These are phyloP conservation scores for Danio albolineatus DNA, from an alignment of 2,797 vertebrate species.

Conservation along the genomic window DNA sequence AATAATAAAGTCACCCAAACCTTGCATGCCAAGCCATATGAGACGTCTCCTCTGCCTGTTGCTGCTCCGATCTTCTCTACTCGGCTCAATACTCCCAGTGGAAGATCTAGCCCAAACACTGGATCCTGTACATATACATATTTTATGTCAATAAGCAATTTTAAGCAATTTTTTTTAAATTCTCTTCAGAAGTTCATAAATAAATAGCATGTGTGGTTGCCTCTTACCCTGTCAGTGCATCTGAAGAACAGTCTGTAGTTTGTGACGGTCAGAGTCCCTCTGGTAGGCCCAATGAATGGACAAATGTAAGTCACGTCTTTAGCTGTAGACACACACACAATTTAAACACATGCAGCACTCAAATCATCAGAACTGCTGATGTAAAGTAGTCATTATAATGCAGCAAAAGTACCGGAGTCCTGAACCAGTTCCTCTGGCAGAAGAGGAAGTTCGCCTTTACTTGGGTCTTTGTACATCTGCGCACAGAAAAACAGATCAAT, in stretches of 20 bases:
- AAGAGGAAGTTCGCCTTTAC: conserved; percentile 91
- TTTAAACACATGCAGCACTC: conserved; percentile 1
- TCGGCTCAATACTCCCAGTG: conserved; percentile 93
- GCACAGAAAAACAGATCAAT: conserved; percentile 9
- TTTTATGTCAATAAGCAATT: too few relatives aligned
- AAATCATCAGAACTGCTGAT: neutral
- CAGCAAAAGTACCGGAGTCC: conserved; percentile 75
- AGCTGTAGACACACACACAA: conserved; percentile 72
- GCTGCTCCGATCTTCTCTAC: conserved; percentile 93
- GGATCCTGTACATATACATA: conserved; percentile 82
- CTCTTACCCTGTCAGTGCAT: conserved; percentile 90
- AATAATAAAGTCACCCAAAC: conserved; percentile 71
- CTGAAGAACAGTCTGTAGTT: conserved; percentile 98
- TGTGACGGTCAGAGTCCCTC: conserved; percentile 91
- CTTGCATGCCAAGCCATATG: conserved; percentile 94
- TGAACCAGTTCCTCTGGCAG: conserved; percentile 92
- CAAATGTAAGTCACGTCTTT: conserved; percentile 97
- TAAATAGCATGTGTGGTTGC: conserved; percentile 4
- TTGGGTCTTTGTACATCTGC: conserved; percentile 83
- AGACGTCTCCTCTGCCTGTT: conserved; percentile 89
- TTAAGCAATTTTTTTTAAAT: neutral
- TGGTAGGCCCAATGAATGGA: conserved; percentile 91
- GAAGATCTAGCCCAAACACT: conserved; percentile 91
- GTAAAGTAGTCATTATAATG: neutral
- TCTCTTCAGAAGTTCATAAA: neutral